phyloP scores from a whole-genome alignment of 2,797 vertebrate genomes.

The Cyprinodon diabolis region DNA sequence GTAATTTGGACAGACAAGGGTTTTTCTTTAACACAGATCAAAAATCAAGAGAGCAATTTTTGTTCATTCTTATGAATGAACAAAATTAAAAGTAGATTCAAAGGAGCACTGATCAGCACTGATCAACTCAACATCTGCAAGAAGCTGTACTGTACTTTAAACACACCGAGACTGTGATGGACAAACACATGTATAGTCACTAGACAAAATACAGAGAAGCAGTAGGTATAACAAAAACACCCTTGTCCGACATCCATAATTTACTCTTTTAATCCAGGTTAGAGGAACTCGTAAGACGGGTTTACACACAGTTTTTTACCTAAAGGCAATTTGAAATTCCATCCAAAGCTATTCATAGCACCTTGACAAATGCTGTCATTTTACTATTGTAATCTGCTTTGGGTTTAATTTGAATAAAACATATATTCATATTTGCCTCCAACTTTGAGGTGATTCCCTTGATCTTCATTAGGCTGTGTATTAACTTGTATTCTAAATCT shows the following conservation, averaged over 20 bases:
- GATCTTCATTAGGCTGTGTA: neutral
- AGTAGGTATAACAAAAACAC: neutral
- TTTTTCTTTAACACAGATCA: neutral
- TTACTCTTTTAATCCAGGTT: neutral
- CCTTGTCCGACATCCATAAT: neutral
- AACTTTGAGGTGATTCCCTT: neutral
- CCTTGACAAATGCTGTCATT: neutral
- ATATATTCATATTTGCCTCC: neutral
- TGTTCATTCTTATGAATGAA: too few species aligned
- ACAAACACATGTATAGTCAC: neutral
- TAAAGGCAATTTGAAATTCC: neutral
- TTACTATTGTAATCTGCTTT: neutral
- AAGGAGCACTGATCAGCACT: neutral
- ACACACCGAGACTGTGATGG: neutral
- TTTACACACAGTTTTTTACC: neutral
- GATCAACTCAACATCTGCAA: neutral
- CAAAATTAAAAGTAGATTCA: conserved; percentile 11
- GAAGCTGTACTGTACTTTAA: neutral
- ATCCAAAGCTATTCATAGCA: neutral
- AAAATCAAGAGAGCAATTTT: neutral
- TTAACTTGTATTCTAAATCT: neutral
- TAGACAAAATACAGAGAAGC: neutral
- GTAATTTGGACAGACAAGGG: neutral
- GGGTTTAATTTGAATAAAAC: neutral
- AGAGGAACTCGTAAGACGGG: neutral